Evolutionary conservation across 2,113 vertebrate genomes (phyloP).

Genomic region (Pygoscelis adeliae): DNA sequence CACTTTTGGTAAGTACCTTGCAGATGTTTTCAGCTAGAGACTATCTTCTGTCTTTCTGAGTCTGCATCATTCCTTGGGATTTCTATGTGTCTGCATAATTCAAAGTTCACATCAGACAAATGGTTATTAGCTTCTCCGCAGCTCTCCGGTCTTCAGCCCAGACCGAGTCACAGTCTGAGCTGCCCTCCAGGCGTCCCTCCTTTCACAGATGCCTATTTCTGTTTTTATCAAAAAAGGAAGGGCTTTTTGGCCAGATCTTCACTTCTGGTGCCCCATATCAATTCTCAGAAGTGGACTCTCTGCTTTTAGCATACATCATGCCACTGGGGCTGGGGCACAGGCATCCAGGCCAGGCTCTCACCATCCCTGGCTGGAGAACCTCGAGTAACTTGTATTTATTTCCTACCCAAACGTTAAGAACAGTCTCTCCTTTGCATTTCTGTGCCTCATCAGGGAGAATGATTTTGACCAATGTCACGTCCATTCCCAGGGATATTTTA

Average conservation of each 20-base stretch:
- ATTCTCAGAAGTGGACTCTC: background rate
- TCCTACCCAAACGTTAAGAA: background rate
- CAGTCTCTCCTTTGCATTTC: background rate
- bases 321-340: background rate
- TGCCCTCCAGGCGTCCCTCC: background rate
- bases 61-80: background rate
- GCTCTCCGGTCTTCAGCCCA: background rate
- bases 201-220: background rate
- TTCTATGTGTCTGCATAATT: background rate
- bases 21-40: background rate
- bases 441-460: background rate
- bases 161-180: accelerated
- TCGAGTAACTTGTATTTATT: background rate
- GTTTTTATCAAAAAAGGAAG: background rate
- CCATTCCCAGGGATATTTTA: background rate
- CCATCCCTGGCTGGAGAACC: background rate
- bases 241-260: background rate
- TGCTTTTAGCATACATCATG: background rate
- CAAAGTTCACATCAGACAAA: background rate
- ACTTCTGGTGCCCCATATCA: background rate
- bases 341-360: background rate
- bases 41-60: background rate
- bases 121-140: background rate
- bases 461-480: background rate
- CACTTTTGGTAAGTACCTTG: background rate